Evolutionary conservation across 2,113 vertebrate species (phyloP), one percentile per base, ranked within the genome.

Genomic region (Rhinopithecus roxellana): DNA sequence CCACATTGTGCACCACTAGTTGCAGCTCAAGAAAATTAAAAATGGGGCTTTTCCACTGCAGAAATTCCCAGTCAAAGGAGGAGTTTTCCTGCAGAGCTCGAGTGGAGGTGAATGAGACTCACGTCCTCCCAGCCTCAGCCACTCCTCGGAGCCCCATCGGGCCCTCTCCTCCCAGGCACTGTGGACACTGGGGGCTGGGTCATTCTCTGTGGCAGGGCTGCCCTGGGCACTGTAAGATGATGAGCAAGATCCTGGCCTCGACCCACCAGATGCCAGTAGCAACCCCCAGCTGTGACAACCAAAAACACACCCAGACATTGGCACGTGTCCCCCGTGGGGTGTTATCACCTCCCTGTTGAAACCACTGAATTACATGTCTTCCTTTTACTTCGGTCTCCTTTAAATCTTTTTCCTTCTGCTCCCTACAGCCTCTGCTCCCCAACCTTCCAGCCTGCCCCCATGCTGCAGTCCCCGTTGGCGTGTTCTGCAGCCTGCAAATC

Each of bases 151-250:
- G 35, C 30, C 18, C 3, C 14, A 5, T 2, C 43, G 2, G 38
- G 32, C 38, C 32, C 32, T 57, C 86, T 38, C 32, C 4, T 2
- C 20, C 32, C 11, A 5, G 4, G 13, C 4, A 6, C 52, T 43
- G 45, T 0, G 10, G 13, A 3, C 43, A 2, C 2, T 20, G 2
- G 17, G 3, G 11, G 18, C 40, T 1, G 0, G 40, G 2, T 17
- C 35, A 2, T 7, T 2, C 43, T 38, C 6, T 18, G 4, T 1
- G 38, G 35, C 1, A 7, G 3, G 40, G n/a, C 18, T 4, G 5
- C 8, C 48, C 69, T 67, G 16, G 4, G 64, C 12, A 3, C 0
- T 7, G 52, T 2, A 13, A 20, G 9, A 2, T 4, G 11, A 1
- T n/a, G 6, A 18, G 6, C 17, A 9, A 22, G 45, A 10, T 8